phyloP scores from a whole-genome alignment of 2,888 invertebrate genomes.

The Bursaphelenchus okinawaensis region DNA sequence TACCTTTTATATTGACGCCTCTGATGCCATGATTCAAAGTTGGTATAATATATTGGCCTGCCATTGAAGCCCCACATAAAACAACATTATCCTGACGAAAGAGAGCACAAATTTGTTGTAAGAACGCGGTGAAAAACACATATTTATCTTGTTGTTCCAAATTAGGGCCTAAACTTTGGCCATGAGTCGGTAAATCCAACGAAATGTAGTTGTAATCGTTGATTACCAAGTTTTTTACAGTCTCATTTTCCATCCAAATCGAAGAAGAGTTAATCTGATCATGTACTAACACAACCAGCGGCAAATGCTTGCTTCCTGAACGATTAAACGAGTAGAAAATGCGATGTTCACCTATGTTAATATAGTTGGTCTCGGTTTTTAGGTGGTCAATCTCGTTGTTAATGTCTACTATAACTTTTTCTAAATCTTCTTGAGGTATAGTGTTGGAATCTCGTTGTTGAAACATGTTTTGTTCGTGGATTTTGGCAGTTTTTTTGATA shows the following conservation, averaged over 20 bases:
- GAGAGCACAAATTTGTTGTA: neutral
- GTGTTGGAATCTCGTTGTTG: neutral
- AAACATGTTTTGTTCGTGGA: neutral
- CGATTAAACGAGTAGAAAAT: neutral
- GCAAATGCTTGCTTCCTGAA: neutral
- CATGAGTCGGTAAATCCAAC: conserved; percentile 6
- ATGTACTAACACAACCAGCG: neutral
- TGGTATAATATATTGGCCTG: conserved; percentile 9
- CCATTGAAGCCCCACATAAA: conserved; percentile 5
- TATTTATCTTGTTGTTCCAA: neutral
- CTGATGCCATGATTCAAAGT: neutral
- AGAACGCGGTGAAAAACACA: neutral
- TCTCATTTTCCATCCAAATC: conserved; percentile 9
- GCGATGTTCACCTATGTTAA: neutral
- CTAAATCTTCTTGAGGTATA: neutral
- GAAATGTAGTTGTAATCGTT: neutral
- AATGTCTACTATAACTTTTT: neutral
- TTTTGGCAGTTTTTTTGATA: neutral
- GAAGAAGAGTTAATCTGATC: conserved; percentile 8
- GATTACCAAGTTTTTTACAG: neutral
- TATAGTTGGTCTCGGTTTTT: neutral
- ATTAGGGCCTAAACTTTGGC: neutral
- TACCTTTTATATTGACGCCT: neutral
- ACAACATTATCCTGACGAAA: neutral
- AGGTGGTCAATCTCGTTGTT: neutral